A percentile compares a stretch with the other conserved stretches of the same genome.
These are phyloP conservation scores for Rhopalosiphum nymphaeae DNA, from an alignment of 2,888 invertebrate species.

Conservation along the genomic window DNA sequence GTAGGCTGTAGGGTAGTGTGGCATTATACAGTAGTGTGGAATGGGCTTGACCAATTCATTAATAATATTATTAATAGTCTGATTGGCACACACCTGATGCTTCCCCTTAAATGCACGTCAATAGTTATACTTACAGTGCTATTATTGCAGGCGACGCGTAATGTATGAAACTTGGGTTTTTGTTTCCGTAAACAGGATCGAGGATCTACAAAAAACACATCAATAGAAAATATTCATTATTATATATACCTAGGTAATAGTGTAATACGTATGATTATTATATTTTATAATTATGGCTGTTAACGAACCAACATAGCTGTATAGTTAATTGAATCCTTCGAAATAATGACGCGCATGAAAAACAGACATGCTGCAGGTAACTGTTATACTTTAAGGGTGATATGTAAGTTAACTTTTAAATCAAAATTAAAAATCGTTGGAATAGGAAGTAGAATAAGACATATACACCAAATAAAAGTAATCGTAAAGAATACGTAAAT, in stretches of 20 bases:
- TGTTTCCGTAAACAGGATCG: slow-evolving; percentile 68
- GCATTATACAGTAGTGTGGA: too few species aligned
- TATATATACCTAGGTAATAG: background rate
- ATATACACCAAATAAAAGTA: background rate
- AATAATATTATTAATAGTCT: background rate
- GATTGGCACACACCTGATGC: background rate
- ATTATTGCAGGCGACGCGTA: slow-evolving; percentile 68
- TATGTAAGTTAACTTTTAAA: background rate
- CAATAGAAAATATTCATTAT: background rate
- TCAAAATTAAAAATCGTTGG: background rate
- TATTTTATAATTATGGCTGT: background rate
- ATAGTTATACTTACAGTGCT: slow-evolving; percentile 67
- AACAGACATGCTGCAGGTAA: background rate
- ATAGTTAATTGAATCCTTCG: background rate
- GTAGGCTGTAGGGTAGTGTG: too few species aligned
- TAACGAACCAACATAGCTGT: background rate
- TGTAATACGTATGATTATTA: background rate
- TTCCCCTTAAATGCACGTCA: background rate
- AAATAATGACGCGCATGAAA: background rate
- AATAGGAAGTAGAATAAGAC: background rate
- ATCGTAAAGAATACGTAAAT: background rate
- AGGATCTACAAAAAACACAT: slow-evolving; percentile 67
- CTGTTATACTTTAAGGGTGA: background rate
- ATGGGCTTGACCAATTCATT: too few species aligned
- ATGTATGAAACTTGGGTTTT: slow-evolving; percentile 68